These are phyloP conservation scores for Plestiodon gilberti DNA, from an alignment of 2,113 vertebrate species.

Conservation along the genomic window DNA sequence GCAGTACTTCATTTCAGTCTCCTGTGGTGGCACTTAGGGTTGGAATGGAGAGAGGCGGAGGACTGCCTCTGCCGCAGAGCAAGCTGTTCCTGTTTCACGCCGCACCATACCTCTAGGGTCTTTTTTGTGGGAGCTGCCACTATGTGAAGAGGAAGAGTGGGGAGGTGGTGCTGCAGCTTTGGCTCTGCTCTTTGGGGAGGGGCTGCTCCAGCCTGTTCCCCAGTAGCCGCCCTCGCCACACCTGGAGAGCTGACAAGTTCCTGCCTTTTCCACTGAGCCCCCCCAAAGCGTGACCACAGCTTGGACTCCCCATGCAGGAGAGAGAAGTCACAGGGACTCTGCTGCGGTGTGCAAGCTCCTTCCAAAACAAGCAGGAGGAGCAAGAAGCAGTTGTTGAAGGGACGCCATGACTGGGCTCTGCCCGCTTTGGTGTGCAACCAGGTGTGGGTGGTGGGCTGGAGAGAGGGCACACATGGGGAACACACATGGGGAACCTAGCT, in stretches of 20 bases:
- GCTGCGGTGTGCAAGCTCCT: neutral
- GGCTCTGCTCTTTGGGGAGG: slow-evolving; percentile 26
- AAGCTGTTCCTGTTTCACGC: neutral
- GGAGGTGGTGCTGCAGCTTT: slow-evolving; percentile 6
- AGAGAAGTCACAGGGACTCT: neutral
- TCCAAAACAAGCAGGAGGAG: neutral
- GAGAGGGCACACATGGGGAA: neutral
- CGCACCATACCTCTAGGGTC: neutral
- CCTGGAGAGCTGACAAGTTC: slow-evolving; percentile 29
- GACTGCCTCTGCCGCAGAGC: neutral
- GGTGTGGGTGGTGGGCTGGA: neutral
- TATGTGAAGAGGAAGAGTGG: neutral
- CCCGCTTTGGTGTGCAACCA: too few species aligned
- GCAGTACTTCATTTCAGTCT: neutral
- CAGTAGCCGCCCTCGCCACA: slow-evolving; percentile 15
- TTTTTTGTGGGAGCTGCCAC: neutral
- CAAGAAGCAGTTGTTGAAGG: too few species aligned
- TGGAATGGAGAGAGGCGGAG: neutral
- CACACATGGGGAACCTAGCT: neutral
- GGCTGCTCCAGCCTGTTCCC: slow-evolving; percentile 5
- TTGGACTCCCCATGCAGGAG: neutral
- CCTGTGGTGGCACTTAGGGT: neutral
- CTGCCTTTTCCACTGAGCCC: neutral
- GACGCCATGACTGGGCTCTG: neutral
- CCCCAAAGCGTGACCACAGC: neutral